Evolutionary conservation across 2,888 invertebrate genomes (phyloP), one percentile per base, ranked within the genome.

Genomic region (Drosophila paramelanica): DNA sequence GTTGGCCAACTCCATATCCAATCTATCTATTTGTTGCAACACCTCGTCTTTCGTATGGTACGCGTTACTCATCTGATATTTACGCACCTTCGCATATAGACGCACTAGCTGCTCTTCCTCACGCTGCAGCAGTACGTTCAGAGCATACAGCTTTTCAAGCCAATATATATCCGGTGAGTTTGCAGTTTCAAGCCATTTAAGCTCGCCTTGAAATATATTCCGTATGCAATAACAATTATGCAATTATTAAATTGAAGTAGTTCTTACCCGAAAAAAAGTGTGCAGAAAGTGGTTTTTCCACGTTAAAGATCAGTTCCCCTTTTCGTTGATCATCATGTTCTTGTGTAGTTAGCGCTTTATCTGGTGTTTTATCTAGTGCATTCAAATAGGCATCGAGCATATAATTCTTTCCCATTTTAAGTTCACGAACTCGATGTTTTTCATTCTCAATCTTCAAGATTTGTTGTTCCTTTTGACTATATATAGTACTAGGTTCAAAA

Each of bases 391-490:
- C 95, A 91, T 96, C 96, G 14, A 96, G 93, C 50, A 96, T 93
- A 90, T 96, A 96, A 92, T 96, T 96, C 71, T 96, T 96, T 17
- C 96, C 96, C 88, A 96, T 94, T 85, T 96, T 95, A 74, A 95
- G 94, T 92, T 96, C 95, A 50, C 96, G 93, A 46, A 94, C 94
- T 74, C 95, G 94, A 91, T 96, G 96, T 31, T 96, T 95, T 89
- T 96, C 95, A 88, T 96, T 95, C 93, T 96, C 96, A 80, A 96
- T 94, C 86, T 94, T 94, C 73, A 96, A 95, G 81, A 97, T 97
- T 86, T 96, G 94, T 85, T 95, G 94, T 90, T 97, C 97, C 90
- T 95, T 95, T 87, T 96, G 95, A 81, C 95, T 95, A 93, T 2
- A 51, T 6, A 5, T 3, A 3, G 2, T 8, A 8, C 1, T 31